phyloP scores from a whole-genome alignment of 92 coral and sea anemone species.

The Chrysogorgia sp. region DNA sequence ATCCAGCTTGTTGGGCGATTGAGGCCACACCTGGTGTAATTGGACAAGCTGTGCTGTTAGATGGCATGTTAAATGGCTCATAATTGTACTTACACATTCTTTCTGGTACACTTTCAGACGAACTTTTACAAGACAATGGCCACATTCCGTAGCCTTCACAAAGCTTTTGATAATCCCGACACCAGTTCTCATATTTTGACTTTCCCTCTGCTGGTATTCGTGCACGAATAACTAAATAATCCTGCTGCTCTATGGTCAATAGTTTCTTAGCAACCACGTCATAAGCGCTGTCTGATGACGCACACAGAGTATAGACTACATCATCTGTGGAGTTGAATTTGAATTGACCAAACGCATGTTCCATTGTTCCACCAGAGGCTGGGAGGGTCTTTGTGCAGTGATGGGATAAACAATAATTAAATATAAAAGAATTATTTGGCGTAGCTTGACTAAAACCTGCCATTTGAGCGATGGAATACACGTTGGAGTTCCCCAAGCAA shows the following conservation, averaged over 20 bases:
- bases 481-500: conserved; percentile 50
- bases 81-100: conserved; percentile 39
- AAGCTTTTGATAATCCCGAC: conserved; percentile 61
- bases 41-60: neutral
- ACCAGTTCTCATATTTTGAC: conserved; percentile 69
- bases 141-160: conserved; percentile 62
- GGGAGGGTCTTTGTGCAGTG: conserved; percentile 45
- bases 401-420: conserved; percentile 45
- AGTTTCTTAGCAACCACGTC: conserved; percentile 46
- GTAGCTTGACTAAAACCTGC: conserved; percentile 57
- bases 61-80: conserved; percentile 34
- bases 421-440: conserved; percentile 60
- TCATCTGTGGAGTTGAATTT: conserved; percentile 23
- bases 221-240: conserved; percentile 50
- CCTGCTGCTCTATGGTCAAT: conserved; percentile 14
- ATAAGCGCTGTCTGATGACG: conserved; percentile 57
- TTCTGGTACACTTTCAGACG: neutral
- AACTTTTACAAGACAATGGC: conserved; percentile 47
- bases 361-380: conserved; percentile 1
- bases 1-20: conserved; percentile 36
- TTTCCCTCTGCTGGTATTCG: conserved; percentile 44
- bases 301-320: conserved; percentile 58
- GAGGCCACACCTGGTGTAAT: conserved; percentile 2
- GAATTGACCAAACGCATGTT: conserved; percentile 33
- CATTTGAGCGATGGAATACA: conserved; percentile 48